Evolutionary conservation across 2,888 invertebrate genomes (phyloP).

Genomic region (Drosophila multiciliata): DNA sequence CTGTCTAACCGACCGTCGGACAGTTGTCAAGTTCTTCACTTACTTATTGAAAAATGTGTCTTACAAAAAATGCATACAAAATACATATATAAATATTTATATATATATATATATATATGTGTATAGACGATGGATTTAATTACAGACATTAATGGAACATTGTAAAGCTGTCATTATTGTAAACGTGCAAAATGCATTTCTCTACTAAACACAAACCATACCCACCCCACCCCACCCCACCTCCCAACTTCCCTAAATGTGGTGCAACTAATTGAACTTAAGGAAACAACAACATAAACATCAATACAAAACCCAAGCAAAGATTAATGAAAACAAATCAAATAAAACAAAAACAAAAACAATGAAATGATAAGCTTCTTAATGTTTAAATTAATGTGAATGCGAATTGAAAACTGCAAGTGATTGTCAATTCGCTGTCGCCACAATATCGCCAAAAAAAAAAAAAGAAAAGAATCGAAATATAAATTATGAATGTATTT

Average conservation of each 20-base stretch:
- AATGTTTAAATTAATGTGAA: slow-evolving; percentile 11
- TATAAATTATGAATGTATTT: neutral
- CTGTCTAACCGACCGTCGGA: slow-evolving; percentile 3
- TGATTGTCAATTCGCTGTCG: slow-evolving; percentile 20
- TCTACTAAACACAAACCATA: slow-evolving; percentile 1
- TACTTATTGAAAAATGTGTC: slow-evolving; percentile 77
- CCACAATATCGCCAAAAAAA: slow-evolving; percentile 18
- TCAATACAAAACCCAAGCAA: slow-evolving; percentile 1
- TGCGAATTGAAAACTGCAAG: slow-evolving; percentile 7
- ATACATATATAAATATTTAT: slow-evolving; percentile 19
- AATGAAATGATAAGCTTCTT: slow-evolving; percentile 10
- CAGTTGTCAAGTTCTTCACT: slow-evolving; percentile 58
- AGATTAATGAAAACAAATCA: neutral
- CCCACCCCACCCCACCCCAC: neutral
- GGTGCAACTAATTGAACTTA: slow-evolving; percentile 46
- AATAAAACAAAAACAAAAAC: slow-evolving; percentile 2
- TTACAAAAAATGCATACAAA: slow-evolving; percentile 52
- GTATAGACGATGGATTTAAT: slow-evolving; percentile 21
- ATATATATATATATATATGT: slow-evolving; percentile 15
- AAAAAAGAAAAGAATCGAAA: neutral
- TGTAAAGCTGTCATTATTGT: slow-evolving; percentile 56
- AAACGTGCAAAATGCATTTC: slow-evolving; percentile 24
- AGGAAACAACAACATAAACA: slow-evolving; percentile 19
- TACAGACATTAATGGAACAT: slow-evolving; percentile 28
- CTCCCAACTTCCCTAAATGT: slow-evolving; percentile 31